Percentiles rank a stretch among this genome's conserved stretches.
Evolutionary conservation across 2,888 invertebrate species (phyloP).

Genomic region (Lordiphosa fenestrarum): DNA sequence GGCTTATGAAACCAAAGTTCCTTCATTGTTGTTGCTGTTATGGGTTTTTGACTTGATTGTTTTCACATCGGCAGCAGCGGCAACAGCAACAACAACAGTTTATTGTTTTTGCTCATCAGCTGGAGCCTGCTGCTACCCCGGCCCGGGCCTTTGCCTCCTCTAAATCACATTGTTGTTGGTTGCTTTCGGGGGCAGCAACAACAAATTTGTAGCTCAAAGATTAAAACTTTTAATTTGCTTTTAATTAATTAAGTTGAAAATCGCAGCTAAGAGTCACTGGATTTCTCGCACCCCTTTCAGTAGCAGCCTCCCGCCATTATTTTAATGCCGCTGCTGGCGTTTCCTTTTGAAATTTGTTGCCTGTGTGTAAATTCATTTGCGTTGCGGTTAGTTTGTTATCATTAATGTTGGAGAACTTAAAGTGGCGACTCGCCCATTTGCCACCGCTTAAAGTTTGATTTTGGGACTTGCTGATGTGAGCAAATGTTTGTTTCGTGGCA

Average conservation of each 20-base stretch:
- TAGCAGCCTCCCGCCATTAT: slow-evolving; percentile 31
- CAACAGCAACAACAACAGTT: slow-evolving; percentile 49
- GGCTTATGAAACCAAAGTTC: slow-evolving; percentile 64
- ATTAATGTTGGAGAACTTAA: slow-evolving; percentile 37
- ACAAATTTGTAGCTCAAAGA: slow-evolving; percentile 63
- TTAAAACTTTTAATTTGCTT: slow-evolving; percentile 78
- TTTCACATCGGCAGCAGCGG: slow-evolving; percentile 46
- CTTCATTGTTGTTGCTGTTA: slow-evolving; percentile 18
- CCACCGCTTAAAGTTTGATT: slow-evolving; percentile 11
- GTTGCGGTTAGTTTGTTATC: slow-evolving; percentile 41
- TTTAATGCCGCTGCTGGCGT: slow-evolving; percentile 10
- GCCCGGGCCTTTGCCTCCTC: slow-evolving; percentile 9
- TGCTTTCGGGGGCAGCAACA: slow-evolving; percentile 42
- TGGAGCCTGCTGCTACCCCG: background rate
- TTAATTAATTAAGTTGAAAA: slow-evolving; percentile 78
- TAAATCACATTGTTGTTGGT: too few species aligned
- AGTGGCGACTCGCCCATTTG: slow-evolving; percentile 21
- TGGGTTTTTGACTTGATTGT: slow-evolving; percentile 50
- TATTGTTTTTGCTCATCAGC: slow-evolving; percentile 73
- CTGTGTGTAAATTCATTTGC: slow-evolving; percentile 43
- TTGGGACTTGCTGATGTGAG: slow-evolving; percentile 1
- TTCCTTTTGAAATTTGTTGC: slow-evolving; percentile 40
- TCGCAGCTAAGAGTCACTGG: slow-evolving; percentile 69
- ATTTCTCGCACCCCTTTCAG: slow-evolving; percentile 40
- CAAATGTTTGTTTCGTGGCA: slow-evolving; percentile 5